A percentile compares a stretch with the other conserved stretches of the same genome.
Evolutionary conservation across 2,888 invertebrate species (phyloP).

Genomic region (Dolomedes plantarius): DNA sequence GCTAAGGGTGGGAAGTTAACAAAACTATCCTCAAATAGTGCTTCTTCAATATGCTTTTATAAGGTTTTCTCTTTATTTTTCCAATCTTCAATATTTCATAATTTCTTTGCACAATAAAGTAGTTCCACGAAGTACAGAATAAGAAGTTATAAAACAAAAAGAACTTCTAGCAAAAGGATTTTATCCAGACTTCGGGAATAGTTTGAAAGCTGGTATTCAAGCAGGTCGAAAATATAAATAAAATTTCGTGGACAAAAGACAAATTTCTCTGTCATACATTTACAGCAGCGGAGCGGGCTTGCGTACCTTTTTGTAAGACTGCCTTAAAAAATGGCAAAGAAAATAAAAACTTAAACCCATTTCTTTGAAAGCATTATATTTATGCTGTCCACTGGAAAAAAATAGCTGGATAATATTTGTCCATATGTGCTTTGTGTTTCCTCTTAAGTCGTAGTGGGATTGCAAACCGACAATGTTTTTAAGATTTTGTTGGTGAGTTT

Average conservation of each 20-base stretch:
- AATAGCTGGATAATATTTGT: constrained; percentile 45
- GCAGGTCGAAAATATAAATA: constrained; percentile 40
- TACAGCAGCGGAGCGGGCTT: constrained; percentile 10
- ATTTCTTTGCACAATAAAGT: no score
- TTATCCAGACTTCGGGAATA: constrained; percentile 45
- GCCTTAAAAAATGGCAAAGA: neutral
- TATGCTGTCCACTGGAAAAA: constrained; percentile 36
- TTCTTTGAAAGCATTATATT: constrained; percentile 59
- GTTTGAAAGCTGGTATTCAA: constrained; percentile 38
- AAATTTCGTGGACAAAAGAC: constrained; percentile 43
- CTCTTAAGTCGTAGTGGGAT: constrained; percentile 12
- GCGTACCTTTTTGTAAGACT: constrained; percentile 29
- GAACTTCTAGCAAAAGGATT: constrained; percentile 23
- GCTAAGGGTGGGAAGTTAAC: no score
- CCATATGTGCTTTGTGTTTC: constrained; percentile 21
- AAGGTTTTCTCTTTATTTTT: no score
- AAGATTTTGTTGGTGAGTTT: constrained; percentile 13
- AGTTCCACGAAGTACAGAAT: neutral
- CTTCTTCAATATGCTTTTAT: no score
- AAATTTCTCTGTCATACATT: constrained; percentile 36
- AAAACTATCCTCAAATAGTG: no score
- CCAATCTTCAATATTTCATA: no score
- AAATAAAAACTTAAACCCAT: constrained; percentile 49
- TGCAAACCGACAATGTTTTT: neutral
- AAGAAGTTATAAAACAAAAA: neutral